Evolutionary conservation across 2,113 vertebrate species (phyloP).

Genomic region (Deroptyus accipitrinus): DNA sequence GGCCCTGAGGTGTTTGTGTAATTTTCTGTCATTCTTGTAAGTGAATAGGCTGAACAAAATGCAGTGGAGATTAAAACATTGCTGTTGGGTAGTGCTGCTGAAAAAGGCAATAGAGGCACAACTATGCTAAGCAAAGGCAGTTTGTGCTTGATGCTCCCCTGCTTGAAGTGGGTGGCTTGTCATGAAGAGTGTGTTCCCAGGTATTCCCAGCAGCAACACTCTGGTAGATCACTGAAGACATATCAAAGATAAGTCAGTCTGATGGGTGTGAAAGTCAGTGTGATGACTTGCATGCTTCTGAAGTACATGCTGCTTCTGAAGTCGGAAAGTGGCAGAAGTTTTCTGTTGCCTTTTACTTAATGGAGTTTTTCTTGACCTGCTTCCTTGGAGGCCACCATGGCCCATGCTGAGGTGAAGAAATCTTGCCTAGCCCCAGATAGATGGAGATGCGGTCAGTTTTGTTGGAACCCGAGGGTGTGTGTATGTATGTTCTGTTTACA

Average conservation of each 20-base stretch:
- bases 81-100: background rate
- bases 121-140: background rate
- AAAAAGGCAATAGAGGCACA: background rate
- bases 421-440: background rate
- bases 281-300: rapidly evolving
- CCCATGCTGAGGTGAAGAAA: background rate
- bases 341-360: background rate
- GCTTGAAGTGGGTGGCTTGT: background rate
- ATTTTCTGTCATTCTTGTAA: background rate
- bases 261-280: background rate
- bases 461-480: background rate
- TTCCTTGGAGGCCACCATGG: background rate
- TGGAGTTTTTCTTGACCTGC: background rate
- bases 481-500: background rate
- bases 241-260: background rate
- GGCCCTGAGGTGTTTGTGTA: rapidly evolving
- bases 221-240: rapidly evolving
- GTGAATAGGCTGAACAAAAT: background rate
- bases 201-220: rapidly evolving
- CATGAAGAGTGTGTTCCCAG: background rate
- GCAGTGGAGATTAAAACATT: background rate
- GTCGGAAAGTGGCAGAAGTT: background rate
- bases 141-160: background rate
- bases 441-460: background rate
- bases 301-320: background rate